These are phyloP conservation scores for Periplaneta americana DNA, from an alignment of 1,140 invertebrate genomes.

Conservation along the genomic window DNA sequence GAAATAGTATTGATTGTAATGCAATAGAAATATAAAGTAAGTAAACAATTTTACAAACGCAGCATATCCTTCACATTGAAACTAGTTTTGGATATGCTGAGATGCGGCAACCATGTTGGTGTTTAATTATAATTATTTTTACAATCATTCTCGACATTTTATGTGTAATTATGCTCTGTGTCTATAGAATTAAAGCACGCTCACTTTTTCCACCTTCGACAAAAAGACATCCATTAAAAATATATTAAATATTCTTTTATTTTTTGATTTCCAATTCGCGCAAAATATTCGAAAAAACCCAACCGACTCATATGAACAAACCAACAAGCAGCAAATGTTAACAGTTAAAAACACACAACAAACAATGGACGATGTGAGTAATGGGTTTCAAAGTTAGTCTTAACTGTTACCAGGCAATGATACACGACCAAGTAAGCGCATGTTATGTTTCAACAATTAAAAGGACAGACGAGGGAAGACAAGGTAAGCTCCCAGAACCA, in stretches of 20 bases:
- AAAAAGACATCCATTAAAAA: background rate
- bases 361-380: background rate
- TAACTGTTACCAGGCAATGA: background rate
- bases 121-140: background rate
- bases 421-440: background rate
- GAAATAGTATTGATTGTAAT: background rate
- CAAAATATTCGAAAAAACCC: background rate
- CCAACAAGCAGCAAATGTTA: background rate
- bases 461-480: background rate
- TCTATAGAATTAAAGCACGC: background rate
- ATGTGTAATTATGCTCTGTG: background rate
- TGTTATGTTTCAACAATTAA: background rate
- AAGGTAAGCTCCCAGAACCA: background rate
- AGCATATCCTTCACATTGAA: background rate
- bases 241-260: background rate
- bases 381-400: background rate
- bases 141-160: background rate
- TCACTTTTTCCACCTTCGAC: background rate
- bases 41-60: background rate
- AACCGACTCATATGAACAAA: background rate
- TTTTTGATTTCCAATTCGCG: background rate
- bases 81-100: background rate
- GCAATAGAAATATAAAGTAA: background rate
- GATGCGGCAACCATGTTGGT: background rate
- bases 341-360: background rate